These are phyloP conservation scores for Meloidogyne exigua DNA, from an alignment of 1,140 invertebrate genomes.

Conservation along the genomic window DNA sequence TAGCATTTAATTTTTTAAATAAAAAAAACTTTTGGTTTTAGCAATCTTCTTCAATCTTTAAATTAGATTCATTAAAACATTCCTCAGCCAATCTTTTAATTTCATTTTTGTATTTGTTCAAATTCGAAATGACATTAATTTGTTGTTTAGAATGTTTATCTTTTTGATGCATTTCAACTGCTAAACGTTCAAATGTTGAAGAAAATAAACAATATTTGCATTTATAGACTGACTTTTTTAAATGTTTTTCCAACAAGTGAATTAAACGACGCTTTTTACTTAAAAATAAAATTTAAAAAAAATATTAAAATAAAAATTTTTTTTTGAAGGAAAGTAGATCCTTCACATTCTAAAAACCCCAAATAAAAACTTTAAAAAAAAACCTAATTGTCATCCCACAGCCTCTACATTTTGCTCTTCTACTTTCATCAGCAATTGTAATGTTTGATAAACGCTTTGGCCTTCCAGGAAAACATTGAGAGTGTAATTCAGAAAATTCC, in stretches of 20 bases:
- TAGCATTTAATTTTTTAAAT: background rate
- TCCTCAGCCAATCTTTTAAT: constrained; percentile 33
- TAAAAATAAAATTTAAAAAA: constrained; percentile 33
- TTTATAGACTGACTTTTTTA: constrained; percentile 36
- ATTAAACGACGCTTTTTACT: constrained; percentile 39
- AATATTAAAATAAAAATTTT: background rate
- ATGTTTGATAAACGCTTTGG: constrained; percentile 56
- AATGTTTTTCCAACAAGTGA: constrained; percentile 39
- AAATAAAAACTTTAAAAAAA: constrained; percentile 22
- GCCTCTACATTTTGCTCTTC: constrained; percentile 49
- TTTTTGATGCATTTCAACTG: constrained; percentile 37
- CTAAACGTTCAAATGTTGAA: constrained; percentile 28
- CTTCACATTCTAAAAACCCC: background rate
- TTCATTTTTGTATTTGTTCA: constrained; percentile 33
- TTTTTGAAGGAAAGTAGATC: background rate
- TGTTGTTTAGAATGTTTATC: constrained; percentile 27
- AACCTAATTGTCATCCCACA: constrained; percentile 37
- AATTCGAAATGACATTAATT: constrained; percentile 29
- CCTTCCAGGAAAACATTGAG: constrained; percentile 54
- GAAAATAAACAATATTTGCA: constrained; percentile 33
- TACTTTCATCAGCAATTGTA: constrained; percentile 54
- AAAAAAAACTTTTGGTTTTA: background rate
- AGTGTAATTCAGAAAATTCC: constrained; percentile 53
- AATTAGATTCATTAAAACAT: constrained; percentile 41
- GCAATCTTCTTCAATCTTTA: constrained; percentile 26